Percentiles rank a stretch among this genome's conserved stretches.
phyloP scores from a whole-genome alignment of 2,888 invertebrate genomes.

The Microdon myrmicae region DNA sequence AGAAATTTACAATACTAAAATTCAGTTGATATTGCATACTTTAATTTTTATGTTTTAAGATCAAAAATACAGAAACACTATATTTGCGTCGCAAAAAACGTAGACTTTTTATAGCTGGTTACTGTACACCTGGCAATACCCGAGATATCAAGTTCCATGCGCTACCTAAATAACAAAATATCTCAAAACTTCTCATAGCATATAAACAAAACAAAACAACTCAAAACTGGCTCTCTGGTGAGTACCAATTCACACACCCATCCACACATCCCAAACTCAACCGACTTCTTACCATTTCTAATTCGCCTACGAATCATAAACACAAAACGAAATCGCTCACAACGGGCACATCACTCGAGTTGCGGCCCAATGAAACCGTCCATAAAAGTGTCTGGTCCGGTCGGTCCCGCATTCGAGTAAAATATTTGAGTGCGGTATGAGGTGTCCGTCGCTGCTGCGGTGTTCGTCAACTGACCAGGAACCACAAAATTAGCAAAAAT shows the following conservation, averaged over 20 bases:
- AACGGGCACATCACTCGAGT: conserved; percentile 15
- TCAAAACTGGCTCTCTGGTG: neutral
- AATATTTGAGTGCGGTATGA: conserved; percentile 25
- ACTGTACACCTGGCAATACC: no score
- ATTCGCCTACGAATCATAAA: conserved; percentile 16
- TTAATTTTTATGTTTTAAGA: no score
- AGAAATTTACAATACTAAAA: no score
- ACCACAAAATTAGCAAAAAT: no score
- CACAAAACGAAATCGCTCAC: conserved; percentile 11
- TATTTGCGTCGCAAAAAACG: no score
- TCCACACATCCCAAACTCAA: neutral
- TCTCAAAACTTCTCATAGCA: no score
- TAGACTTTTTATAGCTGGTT: no score
- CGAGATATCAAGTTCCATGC: no score
- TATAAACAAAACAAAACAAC: conserved; percentile 16
- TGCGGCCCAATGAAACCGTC: conserved; percentile 26
- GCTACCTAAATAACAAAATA: no score
- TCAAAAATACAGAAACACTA: no score
- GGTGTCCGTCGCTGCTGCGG: conserved; percentile 21
- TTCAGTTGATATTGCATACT: no score
- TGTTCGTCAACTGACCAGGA: no score
- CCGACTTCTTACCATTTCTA: neutral
- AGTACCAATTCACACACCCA: conserved; percentile 13
- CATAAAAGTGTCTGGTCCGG: conserved; percentile 24
- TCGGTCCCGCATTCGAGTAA: conserved; percentile 41